phyloP scores from a whole-genome alignment of 2,797 vertebrate species.

The Megaceryle alcyon region DNA sequence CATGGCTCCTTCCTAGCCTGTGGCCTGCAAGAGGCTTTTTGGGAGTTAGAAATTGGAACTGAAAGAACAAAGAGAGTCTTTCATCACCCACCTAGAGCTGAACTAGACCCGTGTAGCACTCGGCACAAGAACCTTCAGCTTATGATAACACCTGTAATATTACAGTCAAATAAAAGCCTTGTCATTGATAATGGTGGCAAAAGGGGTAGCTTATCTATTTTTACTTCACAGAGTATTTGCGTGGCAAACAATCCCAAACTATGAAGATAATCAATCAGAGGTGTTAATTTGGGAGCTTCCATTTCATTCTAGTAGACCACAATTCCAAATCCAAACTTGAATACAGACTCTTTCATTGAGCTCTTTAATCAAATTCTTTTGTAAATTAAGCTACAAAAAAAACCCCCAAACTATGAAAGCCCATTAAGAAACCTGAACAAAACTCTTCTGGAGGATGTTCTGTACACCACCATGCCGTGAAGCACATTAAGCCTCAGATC shows the following conservation, averaged over 20 bases:
- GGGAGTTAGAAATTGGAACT: not conserved
- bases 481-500: not conserved
- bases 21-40: not conserved
- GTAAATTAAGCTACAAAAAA: constrained; percentile 6
- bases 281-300: constrained; percentile 36
- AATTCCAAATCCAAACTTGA: constrained; percentile 17
- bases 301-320: not conserved
- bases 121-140: not conserved
- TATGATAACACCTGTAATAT: not conserved
- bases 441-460: not conserved
- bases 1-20: not conserved
- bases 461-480: not conserved
- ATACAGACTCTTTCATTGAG: constrained; percentile 15
- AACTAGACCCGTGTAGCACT: not conserved
- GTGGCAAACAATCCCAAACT: constrained; percentile 11
- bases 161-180: not conserved
- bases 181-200: not conserved
- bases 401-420: not conserved
- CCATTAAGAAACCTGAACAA: not conserved
- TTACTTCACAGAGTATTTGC: not conserved
- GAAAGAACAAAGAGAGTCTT: not conserved
- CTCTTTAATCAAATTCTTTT: constrained; percentile 8
- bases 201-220: not conserved
- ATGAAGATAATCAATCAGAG: constrained; percentile 19
- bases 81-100: not conserved